Evolutionary conservation across 2,888 invertebrate genomes (phyloP).

Genomic region (Ditylenchus weischeri): DNA sequence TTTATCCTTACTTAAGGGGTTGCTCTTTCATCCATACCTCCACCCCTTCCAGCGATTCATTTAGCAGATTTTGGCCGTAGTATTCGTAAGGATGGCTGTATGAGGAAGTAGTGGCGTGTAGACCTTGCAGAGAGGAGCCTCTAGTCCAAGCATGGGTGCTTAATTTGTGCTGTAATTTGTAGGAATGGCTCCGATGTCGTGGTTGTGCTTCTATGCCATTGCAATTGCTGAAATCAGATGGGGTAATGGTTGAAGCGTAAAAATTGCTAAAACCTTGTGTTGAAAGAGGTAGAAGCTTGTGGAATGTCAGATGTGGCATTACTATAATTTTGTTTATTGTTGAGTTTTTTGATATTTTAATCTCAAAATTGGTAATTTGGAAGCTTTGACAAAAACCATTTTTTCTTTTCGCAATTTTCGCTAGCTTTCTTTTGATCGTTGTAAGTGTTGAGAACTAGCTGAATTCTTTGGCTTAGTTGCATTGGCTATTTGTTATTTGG

Average conservation of each 20-base stretch:
- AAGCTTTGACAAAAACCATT: too few species aligned
- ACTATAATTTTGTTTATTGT: too few species aligned
- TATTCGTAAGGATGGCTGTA: background rate
- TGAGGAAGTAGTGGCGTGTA: background rate
- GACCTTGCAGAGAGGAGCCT: too few species aligned
- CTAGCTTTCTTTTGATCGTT: too few species aligned
- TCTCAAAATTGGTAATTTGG: too few species aligned
- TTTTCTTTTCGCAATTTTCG: too few species aligned
- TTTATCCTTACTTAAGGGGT: slow-evolving; percentile 18
- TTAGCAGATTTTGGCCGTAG: background rate
- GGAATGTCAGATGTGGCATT: background rate
- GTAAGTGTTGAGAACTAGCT: too few species aligned
- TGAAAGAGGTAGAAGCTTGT: background rate
- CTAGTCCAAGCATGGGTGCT: too few species aligned
- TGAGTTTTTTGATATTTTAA: too few species aligned
- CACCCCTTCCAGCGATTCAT: slow-evolving; percentile 24
- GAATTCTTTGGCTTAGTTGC: too few species aligned
- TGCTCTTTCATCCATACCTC: slow-evolving; percentile 42
- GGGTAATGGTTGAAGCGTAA: background rate
- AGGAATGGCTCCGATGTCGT: background rate
- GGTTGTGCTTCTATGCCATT: background rate
- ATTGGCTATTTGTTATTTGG: too few species aligned
- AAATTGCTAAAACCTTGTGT: background rate
- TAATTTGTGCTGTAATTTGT: too few species aligned
- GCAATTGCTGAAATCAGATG: background rate